Conservation (phyloP, 2,888 invertebrate genomes). For the Lasioglossum figueresi region DNA sequence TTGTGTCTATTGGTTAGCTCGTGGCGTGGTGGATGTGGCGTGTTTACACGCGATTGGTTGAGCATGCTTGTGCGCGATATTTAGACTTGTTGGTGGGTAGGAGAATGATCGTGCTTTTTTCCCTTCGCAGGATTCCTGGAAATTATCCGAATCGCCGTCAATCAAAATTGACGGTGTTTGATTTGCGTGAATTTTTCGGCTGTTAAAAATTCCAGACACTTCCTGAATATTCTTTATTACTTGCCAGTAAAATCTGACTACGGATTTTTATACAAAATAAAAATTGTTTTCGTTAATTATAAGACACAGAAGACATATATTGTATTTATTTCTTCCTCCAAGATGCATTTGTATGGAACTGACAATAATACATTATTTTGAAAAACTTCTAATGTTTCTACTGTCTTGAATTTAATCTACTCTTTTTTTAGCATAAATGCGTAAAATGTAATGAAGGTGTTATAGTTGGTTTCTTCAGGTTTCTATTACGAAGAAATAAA, state of each 20-base stretch:
- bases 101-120: not conserved
- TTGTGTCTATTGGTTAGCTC: not conserved
- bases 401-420: not conserved
- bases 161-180: not conserved
- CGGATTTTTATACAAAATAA: not conserved
- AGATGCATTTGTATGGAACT: not conserved
- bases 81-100: not conserved
- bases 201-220: not conserved
- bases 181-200: not conserved
- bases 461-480: too few species aligned
- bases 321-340: too few species aligned
- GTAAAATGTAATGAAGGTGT: too few species aligned
- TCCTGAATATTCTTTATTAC: not conserved
- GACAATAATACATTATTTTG: not conserved
- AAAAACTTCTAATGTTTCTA: not conserved
- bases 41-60: not conserved
- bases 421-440: too few species aligned
- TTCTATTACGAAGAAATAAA: too few species aligned
- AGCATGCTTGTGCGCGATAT: not conserved
- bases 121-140: not conserved
- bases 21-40: not conserved
- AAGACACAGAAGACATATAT: too few species aligned
- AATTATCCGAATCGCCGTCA: not conserved
- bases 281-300: not conserved
- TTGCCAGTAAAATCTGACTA: too few species aligned